A percentile compares a stretch with the other conserved stretches of the same genome.
These are phyloP conservation scores for Chaetura pelagica DNA, from an alignment of 2,113 vertebrate species.

Conservation along the genomic window DNA sequence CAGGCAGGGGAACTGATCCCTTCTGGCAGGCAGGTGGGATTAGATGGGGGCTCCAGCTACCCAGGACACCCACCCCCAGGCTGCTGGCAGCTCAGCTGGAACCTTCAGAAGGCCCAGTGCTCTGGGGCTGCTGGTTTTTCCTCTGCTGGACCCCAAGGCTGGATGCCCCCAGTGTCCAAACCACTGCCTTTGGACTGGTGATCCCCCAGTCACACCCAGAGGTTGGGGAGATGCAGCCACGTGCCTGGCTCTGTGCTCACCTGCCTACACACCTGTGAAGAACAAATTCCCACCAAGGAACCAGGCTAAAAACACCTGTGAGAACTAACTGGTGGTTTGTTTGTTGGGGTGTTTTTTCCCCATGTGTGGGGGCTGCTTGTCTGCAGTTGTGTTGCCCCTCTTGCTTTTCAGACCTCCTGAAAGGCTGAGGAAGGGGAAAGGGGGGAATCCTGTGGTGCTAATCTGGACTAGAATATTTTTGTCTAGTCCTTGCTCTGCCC, in stretches of 20 bases:
- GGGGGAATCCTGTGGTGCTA: not conserved
- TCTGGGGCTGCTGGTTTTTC: not conserved
- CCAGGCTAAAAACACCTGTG: not conserved
- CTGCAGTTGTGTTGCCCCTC: not conserved
- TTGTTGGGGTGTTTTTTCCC: too few species aligned
- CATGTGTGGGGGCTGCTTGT: not conserved
- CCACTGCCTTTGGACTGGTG: not conserved
- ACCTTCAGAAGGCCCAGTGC: not conserved
- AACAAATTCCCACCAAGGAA: not conserved
- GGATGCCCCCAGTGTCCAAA: not conserved
- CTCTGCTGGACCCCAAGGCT: not conserved
- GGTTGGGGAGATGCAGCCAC: not conserved
- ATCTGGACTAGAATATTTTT: accelerated
- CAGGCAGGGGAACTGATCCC: not conserved
- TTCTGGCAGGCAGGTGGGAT: not conserved
- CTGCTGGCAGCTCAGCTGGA: too few species aligned
- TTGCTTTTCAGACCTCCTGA: not conserved
- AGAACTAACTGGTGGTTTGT: not conserved
- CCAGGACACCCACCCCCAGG: not conserved
- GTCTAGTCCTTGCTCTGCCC: not conserved
- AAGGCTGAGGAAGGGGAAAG: not conserved
- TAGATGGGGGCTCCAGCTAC: not conserved
- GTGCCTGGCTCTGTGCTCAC: not conserved
- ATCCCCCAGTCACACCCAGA: not conserved
- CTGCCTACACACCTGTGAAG: not conserved